phyloP scores from a whole-genome alignment of 2,888 invertebrate species.

The Leptarthrus brevirostris region DNA sequence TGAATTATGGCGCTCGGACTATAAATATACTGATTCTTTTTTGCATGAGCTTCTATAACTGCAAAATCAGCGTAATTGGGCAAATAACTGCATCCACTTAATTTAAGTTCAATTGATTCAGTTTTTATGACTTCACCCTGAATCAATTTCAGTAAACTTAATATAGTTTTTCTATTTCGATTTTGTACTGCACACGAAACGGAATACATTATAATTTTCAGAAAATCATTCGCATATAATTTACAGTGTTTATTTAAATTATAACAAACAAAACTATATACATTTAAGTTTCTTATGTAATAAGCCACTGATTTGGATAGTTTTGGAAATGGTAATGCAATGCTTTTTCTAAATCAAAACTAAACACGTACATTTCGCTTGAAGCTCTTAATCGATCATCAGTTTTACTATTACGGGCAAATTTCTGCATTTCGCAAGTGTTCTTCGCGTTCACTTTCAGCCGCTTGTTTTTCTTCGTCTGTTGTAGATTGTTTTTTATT shows the following conservation, averaged over 20 bases:
- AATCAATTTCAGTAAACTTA: no score
- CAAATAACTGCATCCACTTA: no score
- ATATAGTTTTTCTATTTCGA: no score
- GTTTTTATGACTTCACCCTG: no score
- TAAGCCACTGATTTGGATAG: slow-evolving; percentile 15
- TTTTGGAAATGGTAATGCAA: slow-evolving; percentile 43
- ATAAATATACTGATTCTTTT: no score
- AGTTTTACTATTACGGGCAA: not conserved
- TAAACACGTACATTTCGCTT: slow-evolving; percentile 9
- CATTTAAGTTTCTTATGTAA: slow-evolving; percentile 22
- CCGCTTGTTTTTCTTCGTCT: slow-evolving; percentile 26
- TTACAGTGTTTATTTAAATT: not conserved
- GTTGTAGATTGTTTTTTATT: slow-evolving; percentile 23
- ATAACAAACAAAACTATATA: slow-evolving; percentile 27
- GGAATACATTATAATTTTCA: no score
- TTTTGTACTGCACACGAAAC: no score
- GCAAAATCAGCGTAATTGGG: no score
- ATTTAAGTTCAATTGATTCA: no score
- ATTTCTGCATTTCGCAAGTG: slow-evolving; percentile 24
- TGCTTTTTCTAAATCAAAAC: slow-evolving; percentile 39
- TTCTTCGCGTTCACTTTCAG: slow-evolving; percentile 7
- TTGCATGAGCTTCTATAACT: no score
- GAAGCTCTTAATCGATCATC: slow-evolving; percentile 9
- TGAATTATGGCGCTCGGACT: no score
- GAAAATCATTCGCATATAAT: no score